phyloP scores from a whole-genome alignment of 2,888 invertebrate species.

The Scaptomyza polygonia region DNA sequence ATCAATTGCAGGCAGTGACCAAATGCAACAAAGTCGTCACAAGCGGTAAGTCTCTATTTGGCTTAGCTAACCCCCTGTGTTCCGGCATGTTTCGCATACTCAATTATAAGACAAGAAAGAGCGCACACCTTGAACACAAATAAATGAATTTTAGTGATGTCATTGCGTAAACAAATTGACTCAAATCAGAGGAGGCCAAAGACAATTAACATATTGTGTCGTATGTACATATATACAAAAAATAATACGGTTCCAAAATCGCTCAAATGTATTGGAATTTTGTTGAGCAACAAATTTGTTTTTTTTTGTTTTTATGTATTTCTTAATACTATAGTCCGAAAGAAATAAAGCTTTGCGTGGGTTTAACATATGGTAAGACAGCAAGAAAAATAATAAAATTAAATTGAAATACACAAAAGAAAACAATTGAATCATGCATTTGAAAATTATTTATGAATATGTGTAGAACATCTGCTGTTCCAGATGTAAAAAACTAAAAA shows the following conservation, averaged over 20 bases:
- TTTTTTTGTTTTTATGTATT: background rate
- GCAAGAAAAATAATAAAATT: background rate
- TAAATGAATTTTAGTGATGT: conserved; percentile 63
- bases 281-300: background rate
- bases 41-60: conserved; percentile 70
- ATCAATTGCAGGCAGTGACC: conserved; percentile 79
- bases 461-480: background rate
- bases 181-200: conserved; percentile 35
- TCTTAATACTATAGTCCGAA: conserved; percentile 15
- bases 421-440: conserved; percentile 13
- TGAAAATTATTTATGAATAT: background rate
- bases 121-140: conserved; percentile 30
- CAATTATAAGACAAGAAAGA: conserved; percentile 7
- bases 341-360: conserved; percentile 45
- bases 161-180: conserved; percentile 51
- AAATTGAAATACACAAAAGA: conserved; percentile 10
- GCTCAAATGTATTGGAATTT: conserved; percentile 17
- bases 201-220: conserved; percentile 63
- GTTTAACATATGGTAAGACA: conserved; percentile 24
- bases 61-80: background rate
- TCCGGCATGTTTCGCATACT: conserved; percentile 21
- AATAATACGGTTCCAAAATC: conserved; percentile 17
- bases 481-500: too few species aligned
- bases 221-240: too few species aligned
- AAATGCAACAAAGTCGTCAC: conserved; percentile 82